Evolutionary conservation across 2,888 invertebrate genomes (phyloP).

Genomic region (Muschampia staudingeri): DNA sequence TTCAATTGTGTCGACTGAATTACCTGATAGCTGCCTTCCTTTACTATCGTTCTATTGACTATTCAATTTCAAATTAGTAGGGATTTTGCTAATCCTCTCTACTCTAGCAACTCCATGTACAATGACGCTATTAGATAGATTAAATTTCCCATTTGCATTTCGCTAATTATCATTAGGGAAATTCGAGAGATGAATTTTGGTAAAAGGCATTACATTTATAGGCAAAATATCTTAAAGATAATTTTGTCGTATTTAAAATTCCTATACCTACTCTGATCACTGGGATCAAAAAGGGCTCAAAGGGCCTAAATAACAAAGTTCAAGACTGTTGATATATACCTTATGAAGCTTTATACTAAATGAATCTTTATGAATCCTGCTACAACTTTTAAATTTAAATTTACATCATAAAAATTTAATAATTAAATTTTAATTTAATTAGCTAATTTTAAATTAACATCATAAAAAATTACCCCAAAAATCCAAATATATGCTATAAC

Average conservation of each 20-base stretch:
- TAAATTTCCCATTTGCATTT: slow-evolving; percentile 29
- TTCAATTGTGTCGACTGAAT: slow-evolving; percentile 12
- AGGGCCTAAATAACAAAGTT: background rate
- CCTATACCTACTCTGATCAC: background rate
- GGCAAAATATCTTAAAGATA: background rate
- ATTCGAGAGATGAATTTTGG: slow-evolving; percentile 19
- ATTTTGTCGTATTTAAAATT: background rate
- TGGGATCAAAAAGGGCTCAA: background rate
- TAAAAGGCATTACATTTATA: background rate
- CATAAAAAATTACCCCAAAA: no score
- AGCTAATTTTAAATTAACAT: no score
- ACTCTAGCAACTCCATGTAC: background rate
- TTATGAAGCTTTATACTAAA: background rate
- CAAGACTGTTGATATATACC: background rate
- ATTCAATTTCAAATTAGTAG: slow-evolving; percentile 35
- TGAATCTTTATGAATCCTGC: no score
- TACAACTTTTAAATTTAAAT: no score
- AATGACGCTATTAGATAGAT: slow-evolving; percentile 17
- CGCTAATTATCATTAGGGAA: slow-evolving; percentile 22
- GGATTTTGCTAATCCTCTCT: slow-evolving; percentile 26
- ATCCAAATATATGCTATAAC: no score
- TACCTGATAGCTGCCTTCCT: slow-evolving; percentile 23
- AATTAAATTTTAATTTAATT: no score
- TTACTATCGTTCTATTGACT: slow-evolving; percentile 28
- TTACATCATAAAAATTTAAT: no score